These are phyloP conservation scores for Metaphire vulgaris DNA, from an alignment of 1,140 invertebrate species.

Conservation along the genomic window DNA sequence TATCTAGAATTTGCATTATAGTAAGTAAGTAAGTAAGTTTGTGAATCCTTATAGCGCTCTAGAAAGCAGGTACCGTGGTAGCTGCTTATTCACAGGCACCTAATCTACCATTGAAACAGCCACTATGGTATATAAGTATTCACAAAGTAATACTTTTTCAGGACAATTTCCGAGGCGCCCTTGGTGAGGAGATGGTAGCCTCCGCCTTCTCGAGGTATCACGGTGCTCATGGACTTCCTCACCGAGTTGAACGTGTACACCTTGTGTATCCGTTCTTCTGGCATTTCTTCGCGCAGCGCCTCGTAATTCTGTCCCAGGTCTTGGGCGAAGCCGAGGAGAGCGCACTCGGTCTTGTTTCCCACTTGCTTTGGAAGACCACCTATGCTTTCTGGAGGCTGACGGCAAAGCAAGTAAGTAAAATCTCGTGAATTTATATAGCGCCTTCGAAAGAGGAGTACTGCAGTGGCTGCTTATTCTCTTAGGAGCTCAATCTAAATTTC, in stretches of 20 bases:
- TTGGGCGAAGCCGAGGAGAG: slow-evolving; percentile 71
- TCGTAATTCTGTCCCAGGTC: slow-evolving; percentile 88
- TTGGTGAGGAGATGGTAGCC: slow-evolving; percentile 92
- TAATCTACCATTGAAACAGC: too few relatives aligned
- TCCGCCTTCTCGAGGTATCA: slow-evolving; percentile 60
- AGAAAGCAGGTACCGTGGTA: too few relatives aligned
- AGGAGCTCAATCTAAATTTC: background rate
- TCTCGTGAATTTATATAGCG: too few relatives aligned
- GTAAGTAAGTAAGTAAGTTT: too few relatives aligned
- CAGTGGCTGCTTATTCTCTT: too few relatives aligned
- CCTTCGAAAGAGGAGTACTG: background rate
- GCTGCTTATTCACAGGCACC: too few relatives aligned
- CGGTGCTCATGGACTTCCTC: slow-evolving; percentile 97
- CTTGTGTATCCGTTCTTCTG: slow-evolving; percentile 81
- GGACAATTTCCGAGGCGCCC: slow-evolving; percentile 97
- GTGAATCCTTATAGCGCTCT: too few relatives aligned
- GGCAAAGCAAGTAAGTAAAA: too few relatives aligned
- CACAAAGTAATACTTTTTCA: slow-evolving; percentile 97
- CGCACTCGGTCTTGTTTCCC: slow-evolving; percentile 98
- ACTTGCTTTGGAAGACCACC: slow-evolving; percentile 26
- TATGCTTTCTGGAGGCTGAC: slow-evolving; percentile 19
- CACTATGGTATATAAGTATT: too few relatives aligned
- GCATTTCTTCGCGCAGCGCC: slow-evolving; percentile 71
- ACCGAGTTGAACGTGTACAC: slow-evolving; percentile 99
- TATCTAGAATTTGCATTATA: too few relatives aligned